Percentiles rank a stretch among this genome's conserved stretches.
These are phyloP conservation scores for fruit fly (Drosophila melanogaster) DNA, from an alignment of 1,140 invertebrate species.

Conservation along the genomic window Release_6_plus_ISO1_MT NT_033779.5:3733501-3734000, in stretches of 20 bases:
- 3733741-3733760: conserved; percentile 53
- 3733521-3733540: conserved; percentile 42
- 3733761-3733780: conserved; percentile 48
- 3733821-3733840: conserved; percentile 52
- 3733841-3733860: conserved; percentile 6
- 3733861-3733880: conserved; percentile 8
- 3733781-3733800: conserved; percentile 25
- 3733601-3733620: conserved; percentile 54
- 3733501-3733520: conserved; percentile 40
- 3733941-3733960: conserved; percentile 6
- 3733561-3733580: conserved; percentile 52
- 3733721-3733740: conserved; percentile 55
- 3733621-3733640: conserved; percentile 35
- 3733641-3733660: conserved; percentile 35
- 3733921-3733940: conserved; percentile 8
- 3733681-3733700: neutral
- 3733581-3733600: conserved; percentile 49
- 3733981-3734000: conserved; percentile 42
- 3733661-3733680: neutral
- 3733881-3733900: conserved; percentile 20
- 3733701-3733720: conserved; percentile 36
- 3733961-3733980: conserved; percentile 15
- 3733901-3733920: conserved; percentile 12
- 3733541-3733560: conserved; percentile 54
- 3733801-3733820: conserved; percentile 59